These are phyloP conservation scores for Cephus runcator DNA, from an alignment of 2,888 invertebrate species.

Conservation along the genomic window DNA sequence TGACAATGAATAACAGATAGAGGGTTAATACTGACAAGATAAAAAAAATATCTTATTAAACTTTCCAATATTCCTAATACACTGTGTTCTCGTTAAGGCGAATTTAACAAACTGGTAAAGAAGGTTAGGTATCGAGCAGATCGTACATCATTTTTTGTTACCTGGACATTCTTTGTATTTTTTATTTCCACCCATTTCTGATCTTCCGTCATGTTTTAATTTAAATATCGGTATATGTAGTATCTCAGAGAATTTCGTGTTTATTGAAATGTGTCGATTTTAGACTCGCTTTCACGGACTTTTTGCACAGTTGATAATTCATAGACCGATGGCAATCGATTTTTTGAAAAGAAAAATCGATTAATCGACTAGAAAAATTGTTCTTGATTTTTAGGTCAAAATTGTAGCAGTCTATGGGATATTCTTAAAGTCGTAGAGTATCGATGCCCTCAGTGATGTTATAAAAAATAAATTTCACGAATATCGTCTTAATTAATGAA, in stretches of 20 bases:
- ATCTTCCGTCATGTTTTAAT: slow-evolving; percentile 3
- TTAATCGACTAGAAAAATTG: background rate
- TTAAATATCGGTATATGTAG: background rate
- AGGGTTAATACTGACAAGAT: background rate
- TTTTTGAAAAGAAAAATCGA: background rate
- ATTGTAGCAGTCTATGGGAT: background rate
- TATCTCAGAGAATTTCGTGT: background rate
- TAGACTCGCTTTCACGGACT: slow-evolving; percentile 11
- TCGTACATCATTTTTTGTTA: background rate
- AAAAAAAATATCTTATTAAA: background rate
- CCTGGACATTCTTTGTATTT: background rate
- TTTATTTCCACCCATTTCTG: background rate
- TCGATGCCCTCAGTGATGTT: background rate
- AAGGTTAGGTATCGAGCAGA: background rate
- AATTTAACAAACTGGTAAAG: background rate
- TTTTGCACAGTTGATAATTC: slow-evolving; percentile 16
- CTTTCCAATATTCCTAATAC: background rate
- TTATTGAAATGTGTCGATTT: slow-evolving; percentile 7
- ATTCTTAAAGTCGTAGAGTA: background rate
- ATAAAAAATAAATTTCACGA: background rate
- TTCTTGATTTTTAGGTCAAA: background rate
- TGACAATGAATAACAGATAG: too few relatives aligned
- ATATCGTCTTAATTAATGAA: background rate
- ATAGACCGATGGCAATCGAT: background rate
- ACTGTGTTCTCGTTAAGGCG: background rate